Evolutionary conservation across 1,140 invertebrate species (phyloP).

Genomic region (Dendrolimus kikuchii): DNA sequence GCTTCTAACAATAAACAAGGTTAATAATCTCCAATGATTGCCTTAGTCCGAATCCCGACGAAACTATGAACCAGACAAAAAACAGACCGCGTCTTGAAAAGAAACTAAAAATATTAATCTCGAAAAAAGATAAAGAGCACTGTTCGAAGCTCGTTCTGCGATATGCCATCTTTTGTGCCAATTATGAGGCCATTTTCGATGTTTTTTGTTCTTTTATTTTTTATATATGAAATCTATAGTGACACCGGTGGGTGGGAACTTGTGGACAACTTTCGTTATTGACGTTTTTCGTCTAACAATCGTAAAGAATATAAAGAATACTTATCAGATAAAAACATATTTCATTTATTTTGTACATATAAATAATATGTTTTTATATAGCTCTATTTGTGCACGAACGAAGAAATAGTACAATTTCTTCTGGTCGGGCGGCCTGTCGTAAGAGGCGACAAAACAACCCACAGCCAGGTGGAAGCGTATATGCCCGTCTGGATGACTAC

Average conservation of each 20-base stretch:
- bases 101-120: conserved; percentile 65
- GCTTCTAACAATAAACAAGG: too few relatives aligned
- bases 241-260: conserved; percentile 50
- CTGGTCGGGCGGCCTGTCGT: too few relatives aligned
- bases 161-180: conserved; percentile 66
- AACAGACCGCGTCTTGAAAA: conserved; percentile 44
- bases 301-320: too few relatives aligned
- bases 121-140: conserved; percentile 52
- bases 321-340: too few relatives aligned
- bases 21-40: conserved; percentile 12
- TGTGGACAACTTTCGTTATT: conserved; percentile 22
- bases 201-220: conserved; percentile 35
- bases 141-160: conserved; percentile 42
- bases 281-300: neutral
- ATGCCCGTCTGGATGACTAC: too few relatives aligned
- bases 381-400: too few relatives aligned
- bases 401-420: too few relatives aligned
- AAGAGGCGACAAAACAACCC: too few relatives aligned
- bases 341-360: too few relatives aligned
- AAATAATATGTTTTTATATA: too few relatives aligned
- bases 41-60: conserved; percentile 20
- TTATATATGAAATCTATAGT: conserved; percentile 19
- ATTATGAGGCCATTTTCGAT: conserved; percentile 50
- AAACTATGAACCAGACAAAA: conserved; percentile 58
- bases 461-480: too few relatives aligned